Conservation (phyloP, 2,113 vertebrate genomes). For the Herpetotheres cachinnans region DNA sequence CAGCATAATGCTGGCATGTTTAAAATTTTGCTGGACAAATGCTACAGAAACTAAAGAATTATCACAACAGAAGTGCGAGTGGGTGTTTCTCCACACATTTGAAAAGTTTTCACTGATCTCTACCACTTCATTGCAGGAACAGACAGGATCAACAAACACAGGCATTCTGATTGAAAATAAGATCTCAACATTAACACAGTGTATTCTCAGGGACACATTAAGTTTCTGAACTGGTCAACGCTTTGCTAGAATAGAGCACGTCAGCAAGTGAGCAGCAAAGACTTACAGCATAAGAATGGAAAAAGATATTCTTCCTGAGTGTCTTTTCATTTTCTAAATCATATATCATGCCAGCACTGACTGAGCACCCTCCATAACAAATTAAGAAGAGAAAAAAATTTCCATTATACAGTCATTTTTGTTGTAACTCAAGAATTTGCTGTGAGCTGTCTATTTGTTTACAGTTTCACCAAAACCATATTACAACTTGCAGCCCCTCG, state of each 20-base stretch:
- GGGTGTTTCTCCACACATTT: not conserved
- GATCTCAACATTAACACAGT: not conserved
- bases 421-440: not conserved
- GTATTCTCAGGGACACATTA: not conserved
- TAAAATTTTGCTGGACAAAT: not conserved
- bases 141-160: not conserved
- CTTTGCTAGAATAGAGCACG: not conserved
- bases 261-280: not conserved
- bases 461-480: not conserved
- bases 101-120: not conserved
- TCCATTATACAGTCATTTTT: not conserved
- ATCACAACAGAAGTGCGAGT: not conserved
- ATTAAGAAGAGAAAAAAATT: not conserved
- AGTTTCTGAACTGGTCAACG: not conserved
- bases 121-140: not conserved
- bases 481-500: not conserved
- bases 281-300: not conserved
- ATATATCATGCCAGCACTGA: not conserved
- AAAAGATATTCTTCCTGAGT: not conserved
- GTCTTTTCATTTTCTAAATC: not conserved
- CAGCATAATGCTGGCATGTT: not conserved
- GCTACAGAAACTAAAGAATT: not conserved
- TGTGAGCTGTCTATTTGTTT: not conserved
- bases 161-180: not conserved
- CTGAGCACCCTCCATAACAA: not conserved